Evolutionary conservation across 1,140 invertebrate genomes (phyloP), one percentile per base, ranked within the genome.

Genomic region (Ladona fulva): DNA sequence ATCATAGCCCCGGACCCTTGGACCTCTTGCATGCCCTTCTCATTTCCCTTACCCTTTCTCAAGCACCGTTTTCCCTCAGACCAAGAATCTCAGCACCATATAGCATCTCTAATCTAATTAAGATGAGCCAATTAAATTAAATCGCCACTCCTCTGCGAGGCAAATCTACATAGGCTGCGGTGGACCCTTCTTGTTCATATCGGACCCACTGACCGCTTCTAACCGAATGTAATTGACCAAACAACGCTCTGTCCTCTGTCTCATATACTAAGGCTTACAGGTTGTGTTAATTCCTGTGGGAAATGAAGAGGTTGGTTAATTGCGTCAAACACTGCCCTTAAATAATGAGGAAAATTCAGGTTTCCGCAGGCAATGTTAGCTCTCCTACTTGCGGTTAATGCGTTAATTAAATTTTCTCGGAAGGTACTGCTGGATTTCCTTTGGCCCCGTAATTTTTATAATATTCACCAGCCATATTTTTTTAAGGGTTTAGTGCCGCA

Each of bases 121-220:
- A 66, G 52, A 66, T 66, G 52, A 66, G n/a, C 52, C 52, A 66
- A 66, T 66, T 66, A 66, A 66, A 66, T 66, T 66, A 66, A 66
- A 66, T 12, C 52, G 3, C 44, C n/a, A 3, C n/a, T 16, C 52
- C 52, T 66, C 52, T 19, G 5, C n/a, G 14, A 12, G 14, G 52
- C 14, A 19, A 19, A 3, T 66, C 5, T 66, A 22, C 16, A 12
- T 6, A 12, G 5, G 14, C 1, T 16, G 52, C n/a, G 52, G 52
- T 66, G 52, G 52, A 19, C 52, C 52, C 52, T 66, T 12, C 1
- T 3, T 3, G 3, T 37, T 37, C 29, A 37, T 37, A 37, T 37
- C 29, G 29, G 29, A 66, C 3, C 52, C 12, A 22, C 52, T 66
- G 16, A 16, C 52, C 52, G 16, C 52, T 66, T 12, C 52, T 16